These are phyloP conservation scores for Leptinotarsa texana DNA, from an alignment of 1,140 invertebrate species.

Conservation along the genomic window DNA sequence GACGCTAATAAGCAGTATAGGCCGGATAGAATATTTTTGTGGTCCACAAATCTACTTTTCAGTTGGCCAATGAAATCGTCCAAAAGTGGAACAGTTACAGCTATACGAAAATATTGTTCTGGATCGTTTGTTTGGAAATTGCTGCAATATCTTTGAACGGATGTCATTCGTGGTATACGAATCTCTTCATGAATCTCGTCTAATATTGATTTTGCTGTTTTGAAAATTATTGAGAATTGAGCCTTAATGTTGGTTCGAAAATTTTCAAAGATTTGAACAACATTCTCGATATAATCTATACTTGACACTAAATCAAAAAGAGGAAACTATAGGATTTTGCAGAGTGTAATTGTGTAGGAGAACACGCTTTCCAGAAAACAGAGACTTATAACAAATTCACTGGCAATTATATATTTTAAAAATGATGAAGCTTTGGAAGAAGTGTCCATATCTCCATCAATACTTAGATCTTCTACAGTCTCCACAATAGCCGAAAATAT, in stretches of 20 bases:
- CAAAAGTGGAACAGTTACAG: background rate
- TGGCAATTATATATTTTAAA: background rate
- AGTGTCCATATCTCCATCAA: slow-evolving; percentile 1
- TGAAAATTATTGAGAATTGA: background rate
- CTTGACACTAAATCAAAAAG: background rate
- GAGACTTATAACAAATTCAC: slow-evolving; percentile 8
- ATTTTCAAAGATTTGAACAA: slow-evolving; percentile 9
- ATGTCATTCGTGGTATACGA: background rate
- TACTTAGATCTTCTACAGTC: slow-evolving; percentile 11
- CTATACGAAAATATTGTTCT: slow-evolving; percentile 12
- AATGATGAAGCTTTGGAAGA: slow-evolving; percentile 7
- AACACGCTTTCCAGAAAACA: background rate
- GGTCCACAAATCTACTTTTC: background rate
- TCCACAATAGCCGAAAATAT: slow-evolving; percentile 1
- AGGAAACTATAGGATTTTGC: slow-evolving; percentile 14
- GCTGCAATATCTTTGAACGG: background rate
- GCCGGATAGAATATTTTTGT: background rate
- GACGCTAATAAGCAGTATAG: background rate
- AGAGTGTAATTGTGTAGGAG: background rate
- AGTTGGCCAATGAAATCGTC: slow-evolving; percentile 11
- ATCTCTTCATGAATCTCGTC: background rate
- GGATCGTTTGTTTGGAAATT: background rate
- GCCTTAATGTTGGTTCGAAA: background rate
- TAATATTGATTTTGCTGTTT: background rate
- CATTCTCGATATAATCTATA: background rate